Conservation (phyloP, 1,140 invertebrate genomes). For the Leptopilina clavipes region DNA sequence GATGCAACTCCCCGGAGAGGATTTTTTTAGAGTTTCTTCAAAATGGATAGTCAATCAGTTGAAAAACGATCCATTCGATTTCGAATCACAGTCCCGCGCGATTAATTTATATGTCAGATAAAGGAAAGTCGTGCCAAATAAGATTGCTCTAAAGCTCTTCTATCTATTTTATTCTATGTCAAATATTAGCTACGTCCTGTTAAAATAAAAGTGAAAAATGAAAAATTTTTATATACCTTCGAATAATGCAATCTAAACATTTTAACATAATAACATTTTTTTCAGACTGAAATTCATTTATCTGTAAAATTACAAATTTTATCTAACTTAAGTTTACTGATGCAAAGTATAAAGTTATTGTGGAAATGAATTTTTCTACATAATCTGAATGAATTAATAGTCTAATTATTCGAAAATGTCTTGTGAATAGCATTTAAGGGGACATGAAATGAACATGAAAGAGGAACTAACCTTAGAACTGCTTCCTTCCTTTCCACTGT, state of each 20-base stretch:
- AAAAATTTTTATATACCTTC: no score
- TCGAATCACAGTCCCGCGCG: neutral
- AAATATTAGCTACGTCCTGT: neutral
- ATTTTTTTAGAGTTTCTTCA: neutral
- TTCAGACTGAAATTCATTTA: no score
- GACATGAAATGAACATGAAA: neutral
- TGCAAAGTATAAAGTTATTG: no score
- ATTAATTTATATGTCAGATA: conserved; percentile 30
- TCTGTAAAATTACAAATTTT: no score
- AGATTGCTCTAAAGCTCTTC: neutral
- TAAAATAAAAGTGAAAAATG: no score
- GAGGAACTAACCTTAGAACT: neutral
- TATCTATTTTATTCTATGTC: neutral
- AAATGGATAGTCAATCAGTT: conserved; percentile 13
- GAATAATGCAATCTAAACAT: no score
- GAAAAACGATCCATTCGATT: conserved; percentile 21
- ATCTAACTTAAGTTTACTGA: no score
- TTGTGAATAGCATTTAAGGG: neutral
- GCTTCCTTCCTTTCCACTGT: neutral
- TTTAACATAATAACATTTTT: no score
- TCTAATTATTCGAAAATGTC: neutral
- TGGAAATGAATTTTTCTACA: no score
- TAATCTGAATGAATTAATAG: no score
- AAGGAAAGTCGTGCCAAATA: conserved; percentile 5
- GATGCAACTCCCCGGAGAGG: conserved; percentile 20